Base-by-base conservation (phyloP, 2,113 vertebrate genomes). In the Odontophorus gujanensis region DNA sequence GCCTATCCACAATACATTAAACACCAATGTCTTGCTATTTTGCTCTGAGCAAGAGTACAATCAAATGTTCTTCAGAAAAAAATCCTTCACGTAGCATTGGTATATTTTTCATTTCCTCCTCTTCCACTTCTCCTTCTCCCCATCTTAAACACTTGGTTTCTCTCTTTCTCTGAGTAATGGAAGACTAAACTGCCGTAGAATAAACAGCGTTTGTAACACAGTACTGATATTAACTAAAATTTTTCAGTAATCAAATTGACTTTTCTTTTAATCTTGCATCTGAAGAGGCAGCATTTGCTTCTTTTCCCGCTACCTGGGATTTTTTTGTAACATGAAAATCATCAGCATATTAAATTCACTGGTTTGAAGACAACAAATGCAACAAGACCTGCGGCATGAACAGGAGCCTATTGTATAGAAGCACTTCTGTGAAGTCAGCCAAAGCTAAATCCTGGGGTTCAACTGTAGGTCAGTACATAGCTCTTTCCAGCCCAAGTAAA, bases 321-420 rank as follows among this genome's bases (percentile, higher is more conserved):
- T 67, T 87, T 87, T 85, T 66, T 71, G 55, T 63, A 93, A 55
- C 66, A 77, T 55, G 55, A 83, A 68, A 85, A 66, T 67, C 50
- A 81, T 89, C 69, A 89, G 17, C 59, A 50, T 74, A 63, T 67
- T 83, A 85, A 77, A 89, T 87, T 75, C 66, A 47, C 19, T 66
- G 75, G 55, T 91, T 74, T 4, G 19, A 87, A 77, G 84, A 88
- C 86, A 93, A 78, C 43, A 81, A 62, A 50, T 69, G 59, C 50
- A 95, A 67, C 28, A 72, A 87, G 83, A 95, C 83, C 71, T 58
- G 16, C 48, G 84, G 92, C 86, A 92, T 3, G 43, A 93, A 80
- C 30, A 91, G 84, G 58, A 87, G 55, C 17, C 67, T 55, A 43
- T 50, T 91, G 92, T 59, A 85, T 28, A 59, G 58, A 90, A 59